Evolutionary conservation across 2,113 vertebrate genomes (phyloP).

Genomic region (Bufo gargarizans): DNA sequence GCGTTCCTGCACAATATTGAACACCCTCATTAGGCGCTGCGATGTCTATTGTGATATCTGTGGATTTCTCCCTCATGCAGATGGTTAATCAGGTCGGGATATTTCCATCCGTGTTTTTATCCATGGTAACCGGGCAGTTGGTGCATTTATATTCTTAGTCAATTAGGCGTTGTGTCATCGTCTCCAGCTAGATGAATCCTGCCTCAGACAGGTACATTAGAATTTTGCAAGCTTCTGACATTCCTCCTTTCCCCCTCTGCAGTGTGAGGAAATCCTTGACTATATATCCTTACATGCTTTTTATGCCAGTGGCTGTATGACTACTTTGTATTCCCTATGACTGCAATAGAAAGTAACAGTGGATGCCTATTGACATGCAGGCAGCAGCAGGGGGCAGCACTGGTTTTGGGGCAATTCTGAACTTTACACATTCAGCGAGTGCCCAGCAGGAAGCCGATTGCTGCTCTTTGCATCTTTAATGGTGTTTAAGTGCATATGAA

Average conservation of each 20-base stretch:
- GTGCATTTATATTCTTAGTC: neutral
- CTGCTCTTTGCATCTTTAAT: neutral
- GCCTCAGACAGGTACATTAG: neutral
- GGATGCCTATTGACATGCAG: neutral
- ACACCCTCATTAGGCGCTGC: neutral
- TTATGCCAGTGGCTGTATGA: neutral
- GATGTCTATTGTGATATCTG: neutral
- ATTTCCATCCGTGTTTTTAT: conserved; percentile 29
- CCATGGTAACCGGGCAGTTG: conserved; percentile 37
- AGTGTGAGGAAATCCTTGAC: neutral
- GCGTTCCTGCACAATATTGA: too few species aligned
- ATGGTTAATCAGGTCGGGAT: conserved; percentile 18
- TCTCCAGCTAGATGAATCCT: neutral
- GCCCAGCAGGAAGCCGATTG: neutral
- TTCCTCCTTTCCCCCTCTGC: neutral
- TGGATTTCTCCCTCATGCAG: neutral
- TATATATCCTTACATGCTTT: neutral
- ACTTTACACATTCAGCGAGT: neutral
- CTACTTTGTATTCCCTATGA: neutral
- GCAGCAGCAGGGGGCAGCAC: conserved; percentile 14
- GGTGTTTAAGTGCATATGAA: neutral
- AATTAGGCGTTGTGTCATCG: conserved; percentile 21
- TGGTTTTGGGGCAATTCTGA: neutral
- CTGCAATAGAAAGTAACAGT: neutral
- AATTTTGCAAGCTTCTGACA: neutral